Base-by-base conservation (phyloP, 2,888 invertebrate species). In the Lochmaea capreae region DNA sequence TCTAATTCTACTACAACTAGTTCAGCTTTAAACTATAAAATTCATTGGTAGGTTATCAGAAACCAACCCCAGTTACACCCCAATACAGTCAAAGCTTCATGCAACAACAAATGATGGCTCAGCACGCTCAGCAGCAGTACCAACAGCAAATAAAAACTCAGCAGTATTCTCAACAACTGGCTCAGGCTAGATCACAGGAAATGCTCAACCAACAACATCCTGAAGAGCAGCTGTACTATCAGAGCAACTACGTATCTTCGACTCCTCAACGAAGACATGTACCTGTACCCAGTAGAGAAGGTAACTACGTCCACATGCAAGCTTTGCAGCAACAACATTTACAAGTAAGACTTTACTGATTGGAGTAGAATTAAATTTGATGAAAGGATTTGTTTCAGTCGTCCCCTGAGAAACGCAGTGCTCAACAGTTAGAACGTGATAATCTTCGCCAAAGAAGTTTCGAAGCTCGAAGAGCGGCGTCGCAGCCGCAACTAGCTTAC, bases 401-500 rank as follows among this genome's bases (percentile, higher is more conserved):
- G 12, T 78, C 80, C 12, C 82, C 83, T 52, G 90, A 90, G 82
- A 87, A 90, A 63, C 86, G 91, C 83, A 91, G 91, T 83, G 90
- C 91, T 5, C 91, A 92, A 81, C 91, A 92, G 84, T 82, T 91
- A 61, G 91, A 91, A 85, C 86, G 91, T 80, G 91, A 91, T 82
- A 89, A 89, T 74, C 85, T 90, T 39, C 86, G 90, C 79, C 90
- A 90, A 81, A 87, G 89, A 85, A 90, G 90, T 58, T 88, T 91
- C 59, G 91, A 91, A 83, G 89, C 87, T 9, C 87, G 91, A 81
- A 86, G 92, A 61, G 90, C 92, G 0, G 88, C 91, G 0, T 93
- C 93, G 0, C 93, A 93, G 80, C 93, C 93, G 1, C 93, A 93
- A 80, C 87, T 93, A 4, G 87, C 91, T 46, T 90, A 86, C 76